Evolutionary conservation across 2,113 vertebrate species (phyloP).

Genomic region (Macrotis lagotis): DNA sequence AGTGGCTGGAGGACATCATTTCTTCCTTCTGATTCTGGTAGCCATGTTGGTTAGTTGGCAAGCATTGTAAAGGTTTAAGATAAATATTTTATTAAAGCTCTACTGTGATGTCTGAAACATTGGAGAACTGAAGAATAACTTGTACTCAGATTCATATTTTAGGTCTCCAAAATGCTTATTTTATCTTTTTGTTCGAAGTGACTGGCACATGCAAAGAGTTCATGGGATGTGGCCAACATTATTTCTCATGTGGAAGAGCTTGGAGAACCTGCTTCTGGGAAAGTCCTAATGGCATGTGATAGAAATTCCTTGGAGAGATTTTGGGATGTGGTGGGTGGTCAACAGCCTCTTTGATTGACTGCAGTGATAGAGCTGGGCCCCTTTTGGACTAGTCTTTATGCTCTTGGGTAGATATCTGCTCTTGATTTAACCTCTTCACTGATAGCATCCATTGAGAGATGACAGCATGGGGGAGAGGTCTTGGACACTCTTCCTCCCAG

Average conservation of each 20-base stretch:
- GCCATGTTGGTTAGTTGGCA: not conserved
- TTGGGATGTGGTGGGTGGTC: not conserved
- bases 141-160: not conserved
- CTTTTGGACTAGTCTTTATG: not conserved
- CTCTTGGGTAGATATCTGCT: too few relatives aligned
- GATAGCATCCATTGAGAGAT: not conserved
- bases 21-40: not conserved
- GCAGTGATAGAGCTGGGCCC: too few relatives aligned
- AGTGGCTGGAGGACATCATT: not conserved
- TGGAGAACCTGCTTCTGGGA: not conserved
- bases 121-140: not conserved
- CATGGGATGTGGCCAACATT: not conserved
- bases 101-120: not conserved
- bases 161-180: not conserved
- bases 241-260: not conserved
- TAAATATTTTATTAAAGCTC: not conserved
- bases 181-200: not conserved
- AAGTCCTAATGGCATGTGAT: not conserved
- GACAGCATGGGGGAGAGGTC: not conserved
- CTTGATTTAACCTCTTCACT: not conserved
- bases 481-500: not conserved
- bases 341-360: not conserved
- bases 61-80: not conserved
- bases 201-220: not conserved
- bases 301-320: not conserved